These are phyloP conservation scores for Cyrtonyx montezumae DNA, from an alignment of 2,113 vertebrate genomes.

Conservation along the genomic window DNA sequence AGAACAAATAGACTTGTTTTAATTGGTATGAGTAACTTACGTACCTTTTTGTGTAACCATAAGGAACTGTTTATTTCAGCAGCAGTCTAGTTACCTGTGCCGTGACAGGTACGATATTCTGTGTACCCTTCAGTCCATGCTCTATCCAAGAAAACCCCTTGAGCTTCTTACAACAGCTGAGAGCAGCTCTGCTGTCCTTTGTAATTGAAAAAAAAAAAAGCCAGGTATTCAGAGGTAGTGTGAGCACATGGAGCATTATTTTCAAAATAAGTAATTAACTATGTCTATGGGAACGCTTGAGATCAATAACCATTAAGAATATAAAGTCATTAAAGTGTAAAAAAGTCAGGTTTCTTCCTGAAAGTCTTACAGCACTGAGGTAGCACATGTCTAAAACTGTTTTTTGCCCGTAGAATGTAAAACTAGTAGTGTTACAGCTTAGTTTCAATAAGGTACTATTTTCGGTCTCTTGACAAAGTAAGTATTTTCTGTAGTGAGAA, in stretches of 20 bases:
- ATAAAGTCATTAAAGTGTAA: not conserved
- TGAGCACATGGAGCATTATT: not conserved
- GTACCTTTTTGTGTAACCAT: not conserved
- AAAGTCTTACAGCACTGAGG: not conserved
- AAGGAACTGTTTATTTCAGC: not conserved
- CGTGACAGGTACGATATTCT: not conserved
- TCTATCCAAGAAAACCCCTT: not conserved
- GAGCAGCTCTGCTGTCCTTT: not conserved
- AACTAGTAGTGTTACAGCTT: not conserved
- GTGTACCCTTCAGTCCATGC: not conserved
- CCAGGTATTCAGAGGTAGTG: not conserved
- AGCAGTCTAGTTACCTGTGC: not conserved
- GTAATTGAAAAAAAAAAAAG: not conserved
- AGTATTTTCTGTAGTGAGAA: not conserved
- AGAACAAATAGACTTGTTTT: constrained; percentile 89
- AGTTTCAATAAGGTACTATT: not conserved
- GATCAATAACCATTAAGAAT: not conserved
- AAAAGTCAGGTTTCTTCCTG: not conserved
- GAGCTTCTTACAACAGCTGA: not conserved
- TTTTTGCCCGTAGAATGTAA: not conserved
- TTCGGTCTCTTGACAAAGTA: not conserved
- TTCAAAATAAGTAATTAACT: not conserved
- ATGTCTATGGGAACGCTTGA: not conserved
- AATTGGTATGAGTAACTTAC: constrained; percentile 83
- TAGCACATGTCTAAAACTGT: not conserved